phyloP scores from a whole-genome alignment of 2,113 vertebrate species.

The Grus americana region DNA sequence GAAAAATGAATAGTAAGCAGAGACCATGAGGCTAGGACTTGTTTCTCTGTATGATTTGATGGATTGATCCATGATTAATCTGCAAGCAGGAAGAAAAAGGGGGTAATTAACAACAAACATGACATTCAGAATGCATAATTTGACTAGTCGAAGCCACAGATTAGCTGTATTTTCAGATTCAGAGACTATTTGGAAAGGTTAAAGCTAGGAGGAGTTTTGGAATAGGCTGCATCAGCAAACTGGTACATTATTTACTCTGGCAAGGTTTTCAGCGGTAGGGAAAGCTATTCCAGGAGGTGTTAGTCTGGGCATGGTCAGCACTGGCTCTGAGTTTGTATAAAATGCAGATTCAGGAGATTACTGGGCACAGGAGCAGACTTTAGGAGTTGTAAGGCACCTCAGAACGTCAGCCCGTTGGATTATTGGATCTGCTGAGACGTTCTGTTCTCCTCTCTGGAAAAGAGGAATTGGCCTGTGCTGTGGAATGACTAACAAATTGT shows the following conservation, averaged over 20 bases:
- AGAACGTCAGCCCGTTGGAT: not conserved
- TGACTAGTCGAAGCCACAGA: not conserved
- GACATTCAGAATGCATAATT: slow-evolving; percentile 26
- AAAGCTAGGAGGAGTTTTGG: slow-evolving; percentile 45
- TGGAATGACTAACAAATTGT: slow-evolving; percentile 63
- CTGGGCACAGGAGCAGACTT: not conserved
- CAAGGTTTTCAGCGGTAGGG: not conserved
- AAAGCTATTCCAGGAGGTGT: slow-evolving; percentile 51
- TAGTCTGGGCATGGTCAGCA: slow-evolving; percentile 51
- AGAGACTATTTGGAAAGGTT: slow-evolving; percentile 24
- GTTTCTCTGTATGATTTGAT: not conserved
- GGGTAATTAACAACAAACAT: not conserved
- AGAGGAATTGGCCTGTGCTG: slow-evolving; percentile 21
- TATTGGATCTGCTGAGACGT: slow-evolving; percentile 14
- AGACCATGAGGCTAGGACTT: not conserved
- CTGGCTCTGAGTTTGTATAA: slow-evolving; percentile 41
- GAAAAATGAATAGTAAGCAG: not conserved
- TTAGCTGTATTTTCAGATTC: slow-evolving; percentile 27
- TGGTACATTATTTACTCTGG: slow-evolving; percentile 49
- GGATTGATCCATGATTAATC: not conserved
- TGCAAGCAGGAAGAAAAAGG: slow-evolving; percentile 1
- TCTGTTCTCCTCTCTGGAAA: slow-evolving; percentile 50
- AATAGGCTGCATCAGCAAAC: slow-evolving; percentile 51
- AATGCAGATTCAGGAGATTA: slow-evolving; percentile 61
- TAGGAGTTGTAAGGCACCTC: slow-evolving; percentile 18